A percentile compares a stretch with the other conserved stretches of the same genome.
Evolutionary conservation across 2,888 invertebrate genomes (phyloP).

Genomic region (Tiliacea aurago): DNA sequence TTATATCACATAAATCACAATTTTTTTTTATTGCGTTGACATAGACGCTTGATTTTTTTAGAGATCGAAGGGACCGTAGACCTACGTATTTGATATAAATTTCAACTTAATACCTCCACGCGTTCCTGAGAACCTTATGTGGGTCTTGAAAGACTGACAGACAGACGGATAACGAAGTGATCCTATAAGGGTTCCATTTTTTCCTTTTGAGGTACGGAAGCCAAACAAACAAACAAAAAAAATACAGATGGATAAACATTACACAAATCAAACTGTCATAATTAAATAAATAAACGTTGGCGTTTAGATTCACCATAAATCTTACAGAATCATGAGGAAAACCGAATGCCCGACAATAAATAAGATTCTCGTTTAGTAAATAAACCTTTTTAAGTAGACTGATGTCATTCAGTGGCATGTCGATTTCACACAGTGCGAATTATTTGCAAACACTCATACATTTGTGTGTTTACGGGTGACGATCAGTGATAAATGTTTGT

Average conservation of each 20-base stretch:
- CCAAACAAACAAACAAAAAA: too few relatives aligned
- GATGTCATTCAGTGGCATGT: conserved; percentile 60
- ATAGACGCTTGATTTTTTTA: too few relatives aligned
- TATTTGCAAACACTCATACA: conserved; percentile 48
- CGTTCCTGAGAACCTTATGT: too few relatives aligned
- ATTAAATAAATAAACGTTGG: conserved; percentile 17
- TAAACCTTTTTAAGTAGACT: conserved; percentile 32
- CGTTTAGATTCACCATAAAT: conserved; percentile 20
- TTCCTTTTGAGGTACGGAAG: too few relatives aligned
- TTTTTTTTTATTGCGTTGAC: too few relatives aligned
- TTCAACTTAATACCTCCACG: too few relatives aligned
- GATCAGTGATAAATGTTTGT: conserved; percentile 10
- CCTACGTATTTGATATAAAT: too few relatives aligned
- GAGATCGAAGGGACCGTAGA: too few relatives aligned
- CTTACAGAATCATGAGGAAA: conserved; percentile 37
- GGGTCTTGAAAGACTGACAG: too few relatives aligned
- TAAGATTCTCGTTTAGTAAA: conserved; percentile 27
- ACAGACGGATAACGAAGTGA: too few relatives aligned
- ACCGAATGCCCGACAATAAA: conserved; percentile 18
- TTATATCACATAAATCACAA: too few relatives aligned
- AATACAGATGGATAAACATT: background rate
- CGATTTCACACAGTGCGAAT: conserved; percentile 59
- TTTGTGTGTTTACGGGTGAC: conserved; percentile 10
- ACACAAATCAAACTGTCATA: conserved; percentile 1
- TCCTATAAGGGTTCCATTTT: too few relatives aligned